These are phyloP conservation scores for Entomobrya multifasciata DNA, from an alignment of 2,888 invertebrate species.

Conservation along the genomic window DNA sequence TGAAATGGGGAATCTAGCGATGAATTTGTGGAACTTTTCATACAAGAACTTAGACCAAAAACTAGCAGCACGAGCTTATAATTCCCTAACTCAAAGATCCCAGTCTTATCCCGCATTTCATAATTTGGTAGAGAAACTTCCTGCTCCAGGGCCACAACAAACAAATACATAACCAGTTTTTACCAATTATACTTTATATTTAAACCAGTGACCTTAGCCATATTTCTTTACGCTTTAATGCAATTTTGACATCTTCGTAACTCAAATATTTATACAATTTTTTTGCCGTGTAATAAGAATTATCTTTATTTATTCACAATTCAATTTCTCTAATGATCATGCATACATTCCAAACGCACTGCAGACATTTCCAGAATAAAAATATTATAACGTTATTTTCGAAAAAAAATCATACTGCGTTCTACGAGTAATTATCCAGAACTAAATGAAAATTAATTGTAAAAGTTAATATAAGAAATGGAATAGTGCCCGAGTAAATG, in stretches of 20 bases:
- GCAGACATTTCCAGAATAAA: slow-evolving; percentile 45
- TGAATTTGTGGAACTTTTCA: slow-evolving; percentile 91
- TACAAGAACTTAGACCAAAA: slow-evolving; percentile 86
- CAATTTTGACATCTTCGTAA: not conserved
- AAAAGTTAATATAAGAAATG: too few relatives aligned
- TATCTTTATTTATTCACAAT: not conserved
- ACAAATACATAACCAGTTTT: too few relatives aligned
- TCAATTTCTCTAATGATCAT: not conserved
- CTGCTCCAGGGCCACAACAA: not conserved
- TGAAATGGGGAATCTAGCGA: slow-evolving; percentile 86
- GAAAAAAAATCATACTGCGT: slow-evolving; percentile 44
- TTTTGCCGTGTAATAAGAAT: not conserved
- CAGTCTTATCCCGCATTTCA: slow-evolving; percentile 65
- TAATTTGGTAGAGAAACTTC: slow-evolving; percentile 67
- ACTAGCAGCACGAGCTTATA: slow-evolving; percentile 81
- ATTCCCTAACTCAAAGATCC: slow-evolving; percentile 69
- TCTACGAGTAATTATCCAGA: too few relatives aligned
- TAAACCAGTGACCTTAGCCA: too few relatives aligned
- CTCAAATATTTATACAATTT: not conserved
- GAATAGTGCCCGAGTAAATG: too few relatives aligned
- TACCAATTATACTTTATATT: too few relatives aligned
- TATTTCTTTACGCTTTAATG: not conserved
- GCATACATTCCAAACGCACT: not conserved
- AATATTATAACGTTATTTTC: slow-evolving; percentile 57
- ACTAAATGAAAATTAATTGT: too few relatives aligned